Conservation (phyloP, 1,140 invertebrate genomes). For the Choristoneura fumiferana region DNA sequence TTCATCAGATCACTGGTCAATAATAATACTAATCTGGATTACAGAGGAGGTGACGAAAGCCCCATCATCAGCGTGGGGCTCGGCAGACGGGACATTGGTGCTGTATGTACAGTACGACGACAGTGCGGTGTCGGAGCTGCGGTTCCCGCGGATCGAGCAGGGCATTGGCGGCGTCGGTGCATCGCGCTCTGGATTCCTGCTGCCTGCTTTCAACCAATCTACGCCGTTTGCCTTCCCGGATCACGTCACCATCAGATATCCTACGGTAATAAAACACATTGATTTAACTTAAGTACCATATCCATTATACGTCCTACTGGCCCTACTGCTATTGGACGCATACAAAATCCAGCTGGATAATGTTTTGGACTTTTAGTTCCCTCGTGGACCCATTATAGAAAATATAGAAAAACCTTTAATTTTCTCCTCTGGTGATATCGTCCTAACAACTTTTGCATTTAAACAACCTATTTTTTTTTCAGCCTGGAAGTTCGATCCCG, state of each 20-base stretch:
- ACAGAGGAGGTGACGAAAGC: constrained; percentile 87
- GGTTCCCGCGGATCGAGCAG: constrained; percentile 86
- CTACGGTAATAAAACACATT: constrained; percentile 79
- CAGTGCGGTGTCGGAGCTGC: constrained; percentile 85
- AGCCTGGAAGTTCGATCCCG: constrained; percentile 92
- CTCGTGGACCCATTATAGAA: no score
- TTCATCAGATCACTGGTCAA: no score
- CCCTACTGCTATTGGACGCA: no score
- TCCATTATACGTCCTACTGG: no score
- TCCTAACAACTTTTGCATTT: no score
- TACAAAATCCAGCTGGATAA: no score
- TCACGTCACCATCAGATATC: constrained; percentile 87
- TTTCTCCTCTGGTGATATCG: no score
- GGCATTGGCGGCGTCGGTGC: constrained; percentile 65
- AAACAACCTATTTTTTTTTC: constrained; percentile 31
- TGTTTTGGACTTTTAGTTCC: no score
- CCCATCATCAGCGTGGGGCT: constrained; percentile 91
- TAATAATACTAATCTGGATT: constrained; percentile 28
- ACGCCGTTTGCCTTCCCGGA: constrained; percentile 82
- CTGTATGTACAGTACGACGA: constrained; percentile 95
- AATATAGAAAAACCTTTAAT: no score
- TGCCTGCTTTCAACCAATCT: constrained; percentile 56
- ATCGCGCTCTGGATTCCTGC: constrained; percentile 68
- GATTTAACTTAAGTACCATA: neutral
- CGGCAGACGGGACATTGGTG: constrained; percentile 87